phyloP scores from a whole-genome alignment of 1,140 invertebrate species.

The Leptinotarsa defecta region DNA sequence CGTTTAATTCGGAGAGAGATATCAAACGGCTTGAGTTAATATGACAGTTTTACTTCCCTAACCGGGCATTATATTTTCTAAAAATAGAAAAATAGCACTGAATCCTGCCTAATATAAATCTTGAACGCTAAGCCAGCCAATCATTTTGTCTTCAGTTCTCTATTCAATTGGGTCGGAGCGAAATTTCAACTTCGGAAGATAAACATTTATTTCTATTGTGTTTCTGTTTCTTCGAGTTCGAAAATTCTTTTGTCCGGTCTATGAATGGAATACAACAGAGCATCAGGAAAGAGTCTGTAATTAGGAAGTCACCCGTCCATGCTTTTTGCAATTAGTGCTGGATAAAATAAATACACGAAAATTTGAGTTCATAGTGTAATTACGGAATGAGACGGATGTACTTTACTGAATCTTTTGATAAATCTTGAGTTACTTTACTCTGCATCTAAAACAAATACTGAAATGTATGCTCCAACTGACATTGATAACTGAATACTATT shows the following conservation, averaged over 20 bases:
- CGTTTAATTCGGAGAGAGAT: slow-evolving; percentile 42
- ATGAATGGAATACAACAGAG: neutral
- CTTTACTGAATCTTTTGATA: too few relatives aligned
- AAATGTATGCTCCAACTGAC: too few relatives aligned
- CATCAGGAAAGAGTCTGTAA: neutral
- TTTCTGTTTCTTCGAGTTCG: slow-evolving; percentile 12
- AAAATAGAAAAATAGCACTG: slow-evolving; percentile 43
- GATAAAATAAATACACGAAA: too few relatives aligned
- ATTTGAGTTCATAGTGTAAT: too few relatives aligned
- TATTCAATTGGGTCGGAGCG: neutral
- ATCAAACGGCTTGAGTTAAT: slow-evolving; percentile 39
- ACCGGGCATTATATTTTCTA: slow-evolving; percentile 42
- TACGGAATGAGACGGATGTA: too few relatives aligned
- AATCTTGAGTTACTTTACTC: too few relatives aligned
- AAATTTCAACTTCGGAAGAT: slow-evolving; percentile 9
- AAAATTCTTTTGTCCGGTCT: slow-evolving; percentile 14
- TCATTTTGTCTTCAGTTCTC: slow-evolving; percentile 29
- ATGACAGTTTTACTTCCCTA: slow-evolving; percentile 43
- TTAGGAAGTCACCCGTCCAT: neutral
- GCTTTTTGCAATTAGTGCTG: neutral
- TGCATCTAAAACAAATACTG: too few relatives aligned
- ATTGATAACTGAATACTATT: too few relatives aligned
- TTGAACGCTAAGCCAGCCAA: slow-evolving; percentile 40
- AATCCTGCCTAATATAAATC: slow-evolving; percentile 49
- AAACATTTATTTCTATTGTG: slow-evolving; percentile 27